A percentile compares a stretch with the other conserved stretches of the same genome.
These are phyloP conservation scores for Limonius californicus DNA, from an alignment of 1,140 invertebrate species.

Conservation along the genomic window DNA sequence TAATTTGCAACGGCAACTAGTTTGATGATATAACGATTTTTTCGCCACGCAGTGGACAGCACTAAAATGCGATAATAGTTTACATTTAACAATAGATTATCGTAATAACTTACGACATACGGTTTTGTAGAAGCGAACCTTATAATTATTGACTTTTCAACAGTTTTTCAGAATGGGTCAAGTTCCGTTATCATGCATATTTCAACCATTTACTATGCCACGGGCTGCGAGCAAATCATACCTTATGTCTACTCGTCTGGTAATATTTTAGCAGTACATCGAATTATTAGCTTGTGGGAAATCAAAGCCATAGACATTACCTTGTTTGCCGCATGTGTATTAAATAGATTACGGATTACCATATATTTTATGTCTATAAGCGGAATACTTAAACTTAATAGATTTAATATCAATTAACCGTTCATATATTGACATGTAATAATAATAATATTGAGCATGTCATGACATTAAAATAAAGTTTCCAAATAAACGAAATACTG, in stretches of 20 bases:
- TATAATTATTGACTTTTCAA: constrained; percentile 13
- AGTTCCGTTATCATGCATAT: constrained; percentile 8
- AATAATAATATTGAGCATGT: too few relatives aligned
- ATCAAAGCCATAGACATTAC: not conserved
- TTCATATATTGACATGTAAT: too few relatives aligned
- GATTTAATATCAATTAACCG: too few relatives aligned
- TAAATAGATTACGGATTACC: not conserved
- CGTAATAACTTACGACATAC: constrained; percentile 11
- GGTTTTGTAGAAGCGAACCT: constrained; percentile 6
- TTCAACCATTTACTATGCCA: constrained; percentile 9
- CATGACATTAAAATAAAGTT: too few relatives aligned
- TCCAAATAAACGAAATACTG: too few relatives aligned
- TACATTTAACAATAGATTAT: constrained; percentile 10
- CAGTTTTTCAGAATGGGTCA: constrained; percentile 10
- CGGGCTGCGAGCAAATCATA: constrained; percentile 9
- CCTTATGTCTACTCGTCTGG: constrained; percentile 9
- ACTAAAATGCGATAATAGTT: not conserved
- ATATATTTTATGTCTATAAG: too few relatives aligned
- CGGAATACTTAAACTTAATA: too few relatives aligned
- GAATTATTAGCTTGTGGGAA: constrained; percentile 10
- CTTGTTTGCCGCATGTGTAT: not conserved
- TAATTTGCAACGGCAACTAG: not conserved
- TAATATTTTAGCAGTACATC: constrained; percentile 8
- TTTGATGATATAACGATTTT: constrained; percentile 1
- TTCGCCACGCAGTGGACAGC: not conserved